Percentiles rank a stretch among this genome's conserved stretches.
Evolutionary conservation across 1,140 invertebrate genomes (phyloP).

Genomic region (Sinella curviseta): DNA sequence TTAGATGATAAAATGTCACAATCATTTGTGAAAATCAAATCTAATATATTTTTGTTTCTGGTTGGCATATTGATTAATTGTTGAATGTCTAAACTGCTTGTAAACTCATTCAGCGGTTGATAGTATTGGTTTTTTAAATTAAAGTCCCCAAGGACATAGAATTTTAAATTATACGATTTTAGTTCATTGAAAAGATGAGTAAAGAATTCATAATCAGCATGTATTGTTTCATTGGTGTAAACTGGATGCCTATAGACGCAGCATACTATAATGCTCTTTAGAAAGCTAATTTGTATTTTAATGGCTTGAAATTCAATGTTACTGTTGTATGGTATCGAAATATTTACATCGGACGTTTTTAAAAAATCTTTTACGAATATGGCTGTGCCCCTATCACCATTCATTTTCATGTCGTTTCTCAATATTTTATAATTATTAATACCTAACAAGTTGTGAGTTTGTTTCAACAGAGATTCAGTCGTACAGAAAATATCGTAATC

Average conservation of each 20-base stretch:
- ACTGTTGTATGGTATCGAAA: not conserved
- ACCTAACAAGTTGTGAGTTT: not conserved
- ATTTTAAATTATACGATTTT: not conserved
- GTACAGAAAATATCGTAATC: not conserved
- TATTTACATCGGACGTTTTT: not conserved
- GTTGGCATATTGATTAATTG: conserved; percentile 3
- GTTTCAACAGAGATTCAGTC: not conserved
- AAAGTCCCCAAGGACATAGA: conserved; percentile 13
- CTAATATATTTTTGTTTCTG: not conserved
- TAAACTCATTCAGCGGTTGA: not conserved
- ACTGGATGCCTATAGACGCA: not conserved
- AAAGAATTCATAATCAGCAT: not conserved
- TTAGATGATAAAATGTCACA: too few species aligned
- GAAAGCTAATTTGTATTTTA: not conserved
- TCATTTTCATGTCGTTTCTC: not conserved
- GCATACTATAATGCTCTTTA: not conserved
- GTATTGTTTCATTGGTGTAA: not conserved
- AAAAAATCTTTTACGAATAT: not conserved
- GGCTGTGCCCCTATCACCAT: conserved; percentile 7
- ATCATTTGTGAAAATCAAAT: not conserved
- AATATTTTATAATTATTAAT: not conserved
- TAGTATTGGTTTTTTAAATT: not conserved
- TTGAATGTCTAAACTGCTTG: not conserved
- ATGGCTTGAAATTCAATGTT: not conserved
- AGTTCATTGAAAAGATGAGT: not conserved